Evolutionary conservation across 2,888 invertebrate genomes (phyloP).

Genomic region (Acanthosepion pharaonis): DNA sequence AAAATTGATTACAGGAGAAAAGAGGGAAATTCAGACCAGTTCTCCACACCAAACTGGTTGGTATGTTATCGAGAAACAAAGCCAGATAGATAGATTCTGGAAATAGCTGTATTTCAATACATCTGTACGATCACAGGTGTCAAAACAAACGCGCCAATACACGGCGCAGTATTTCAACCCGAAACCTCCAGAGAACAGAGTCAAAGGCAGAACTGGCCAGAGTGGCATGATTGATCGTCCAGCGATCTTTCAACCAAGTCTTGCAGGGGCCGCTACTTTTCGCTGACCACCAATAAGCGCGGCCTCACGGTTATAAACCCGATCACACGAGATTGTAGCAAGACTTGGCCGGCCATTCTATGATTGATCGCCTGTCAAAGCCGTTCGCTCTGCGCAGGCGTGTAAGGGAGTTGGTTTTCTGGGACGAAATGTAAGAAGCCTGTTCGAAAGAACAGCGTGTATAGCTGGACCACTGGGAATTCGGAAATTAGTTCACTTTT

Average conservation of each 20-base stretch:
- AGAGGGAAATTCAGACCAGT: too few relatives aligned
- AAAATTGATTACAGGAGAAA: too few relatives aligned
- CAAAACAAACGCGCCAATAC: slow-evolving; percentile 33
- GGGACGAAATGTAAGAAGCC: not conserved
- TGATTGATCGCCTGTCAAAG: slow-evolving; percentile 21
- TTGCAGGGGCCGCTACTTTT: slow-evolving; percentile 7
- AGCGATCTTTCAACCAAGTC: slow-evolving; percentile 33
- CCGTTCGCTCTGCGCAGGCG: not conserved
- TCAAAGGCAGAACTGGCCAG: slow-evolving; percentile 9
- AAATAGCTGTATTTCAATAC: slow-evolving; percentile 33
- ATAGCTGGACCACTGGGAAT: not conserved
- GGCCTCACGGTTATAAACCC: slow-evolving; percentile 1
- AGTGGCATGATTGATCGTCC: not conserved
- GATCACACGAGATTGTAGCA: slow-evolving; percentile 12
- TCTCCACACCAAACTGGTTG: too few relatives aligned
- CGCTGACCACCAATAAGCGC: not conserved
- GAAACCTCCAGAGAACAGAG: not conserved
- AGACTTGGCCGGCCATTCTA: not conserved
- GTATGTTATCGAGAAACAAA: not conserved
- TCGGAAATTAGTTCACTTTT: not conserved
- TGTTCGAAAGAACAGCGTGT: not conserved
- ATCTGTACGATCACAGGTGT: slow-evolving; percentile 21
- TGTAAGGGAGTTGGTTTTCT: not conserved
- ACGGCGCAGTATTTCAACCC: not conserved
- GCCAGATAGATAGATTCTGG: not conserved